Conservation (phyloP, 2,888 invertebrate genomes). For the Mythimna loreyi region DNA sequence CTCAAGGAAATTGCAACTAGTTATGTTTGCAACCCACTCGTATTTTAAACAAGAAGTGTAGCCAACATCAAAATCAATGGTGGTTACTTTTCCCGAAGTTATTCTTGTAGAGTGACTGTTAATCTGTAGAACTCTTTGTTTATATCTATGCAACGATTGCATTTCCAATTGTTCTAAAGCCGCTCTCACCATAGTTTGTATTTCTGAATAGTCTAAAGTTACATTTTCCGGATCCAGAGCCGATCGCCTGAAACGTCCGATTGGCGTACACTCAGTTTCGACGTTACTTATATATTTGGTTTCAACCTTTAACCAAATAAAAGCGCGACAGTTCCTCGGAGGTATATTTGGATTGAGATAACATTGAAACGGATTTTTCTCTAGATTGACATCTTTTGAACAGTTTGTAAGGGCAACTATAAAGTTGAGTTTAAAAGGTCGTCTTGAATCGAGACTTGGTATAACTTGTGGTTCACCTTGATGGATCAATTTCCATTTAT, state of each 20-base stretch:
- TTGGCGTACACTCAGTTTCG: conserved; percentile 65
- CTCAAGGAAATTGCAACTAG: conserved; percentile 79
- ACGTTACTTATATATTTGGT: conserved; percentile 72
- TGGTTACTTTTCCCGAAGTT: conserved; percentile 79
- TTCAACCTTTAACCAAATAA: conserved; percentile 74
- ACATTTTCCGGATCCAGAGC: conserved; percentile 66
- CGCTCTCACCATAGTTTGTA: conserved; percentile 76
- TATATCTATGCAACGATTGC: conserved; percentile 79
- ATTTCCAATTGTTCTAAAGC: conserved; percentile 82
- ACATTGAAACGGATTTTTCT: conserved; percentile 69
- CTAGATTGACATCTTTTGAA: conserved; percentile 71
- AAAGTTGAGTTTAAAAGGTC: conserved; percentile 76
- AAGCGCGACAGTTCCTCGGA: conserved; percentile 73
- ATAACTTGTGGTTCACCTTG: conserved; percentile 78
- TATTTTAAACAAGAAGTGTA: conserved; percentile 85
- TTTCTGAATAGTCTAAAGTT: conserved; percentile 71
- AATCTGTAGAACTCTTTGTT: conserved; percentile 80
- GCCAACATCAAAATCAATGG: conserved; percentile 84
- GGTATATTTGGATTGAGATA: conserved; percentile 67
- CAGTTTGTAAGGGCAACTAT: conserved; percentile 78
- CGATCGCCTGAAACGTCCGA: conserved; percentile 70
- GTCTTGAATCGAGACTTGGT: conserved; percentile 75
- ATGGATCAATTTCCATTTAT: conserved; percentile 74
- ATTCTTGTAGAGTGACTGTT: conserved; percentile 80
- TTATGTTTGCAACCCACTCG: conserved; percentile 81